Conservation (phyloP, 1,140 invertebrate species). For the Euschistus heros region DNA sequence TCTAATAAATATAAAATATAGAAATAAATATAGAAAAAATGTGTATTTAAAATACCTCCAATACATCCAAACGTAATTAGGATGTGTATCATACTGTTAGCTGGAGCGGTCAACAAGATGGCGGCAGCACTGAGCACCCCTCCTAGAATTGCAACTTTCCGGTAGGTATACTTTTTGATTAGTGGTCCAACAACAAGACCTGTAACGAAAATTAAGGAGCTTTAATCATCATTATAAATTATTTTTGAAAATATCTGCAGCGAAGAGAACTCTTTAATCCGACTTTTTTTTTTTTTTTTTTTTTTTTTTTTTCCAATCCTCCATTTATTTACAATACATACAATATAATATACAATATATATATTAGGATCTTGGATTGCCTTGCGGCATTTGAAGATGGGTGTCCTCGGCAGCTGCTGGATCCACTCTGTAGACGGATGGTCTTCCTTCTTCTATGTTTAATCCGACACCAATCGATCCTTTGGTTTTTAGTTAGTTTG, state of each 20-base stretch:
- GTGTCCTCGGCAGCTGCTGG: no score
- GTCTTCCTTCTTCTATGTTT: background rate
- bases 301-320: background rate
- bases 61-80: constrained; percentile 62
- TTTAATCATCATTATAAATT: no score
- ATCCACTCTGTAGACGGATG: no score
- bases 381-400: no score
- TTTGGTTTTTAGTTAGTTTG: no score
- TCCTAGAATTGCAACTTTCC: constrained; percentile 44
- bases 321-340: background rate
- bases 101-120: constrained; percentile 48
- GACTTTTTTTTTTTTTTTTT: background rate
- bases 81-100: constrained; percentile 58
- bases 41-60: constrained; percentile 41
- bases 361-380: no score
- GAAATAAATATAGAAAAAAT: background rate
- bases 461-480: no score
- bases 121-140: constrained; percentile 45
- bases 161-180: constrained; percentile 42
- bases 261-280: no score
- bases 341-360: no score
- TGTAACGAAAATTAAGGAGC: constrained; percentile 32
- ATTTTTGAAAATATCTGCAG: no score
- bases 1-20: no score
- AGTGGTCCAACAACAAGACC: constrained; percentile 48